Percentiles rank a stretch among this genome's conserved stretches.
These are phyloP conservation scores for Ficedula albicollis DNA, from an alignment of 2,797 vertebrate species.

Conservation along the genomic window DNA sequence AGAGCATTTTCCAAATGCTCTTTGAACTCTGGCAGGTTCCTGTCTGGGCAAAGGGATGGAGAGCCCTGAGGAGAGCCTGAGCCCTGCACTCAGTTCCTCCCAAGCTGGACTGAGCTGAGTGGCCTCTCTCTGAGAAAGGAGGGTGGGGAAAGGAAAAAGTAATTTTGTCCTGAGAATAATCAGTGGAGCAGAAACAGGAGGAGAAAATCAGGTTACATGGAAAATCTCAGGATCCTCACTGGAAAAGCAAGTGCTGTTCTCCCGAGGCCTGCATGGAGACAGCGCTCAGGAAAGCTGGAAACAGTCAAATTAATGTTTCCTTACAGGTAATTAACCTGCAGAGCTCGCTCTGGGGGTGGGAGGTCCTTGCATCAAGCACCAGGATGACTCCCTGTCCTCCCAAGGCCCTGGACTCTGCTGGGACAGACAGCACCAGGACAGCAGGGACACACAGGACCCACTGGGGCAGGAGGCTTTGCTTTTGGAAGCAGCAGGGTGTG, in stretches of 20 bases:
- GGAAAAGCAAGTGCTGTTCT: background rate
- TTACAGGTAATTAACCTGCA: background rate
- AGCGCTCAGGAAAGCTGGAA: background rate
- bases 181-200: background rate
- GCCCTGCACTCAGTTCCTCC: background rate
- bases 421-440: background rate
- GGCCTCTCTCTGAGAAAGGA: background rate
- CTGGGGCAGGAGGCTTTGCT: background rate
- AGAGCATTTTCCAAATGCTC: background rate
- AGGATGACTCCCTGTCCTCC: background rate
- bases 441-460: background rate
- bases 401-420: background rate
- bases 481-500: background rate
- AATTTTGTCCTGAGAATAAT: background rate
- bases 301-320: background rate
- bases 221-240: background rate
- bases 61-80: background rate
- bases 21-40: background rate
- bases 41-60: background rate
- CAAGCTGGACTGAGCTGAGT: fast-evolving
- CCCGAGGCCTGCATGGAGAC: background rate
- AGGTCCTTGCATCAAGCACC: background rate
- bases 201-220: background rate
- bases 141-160: background rate
- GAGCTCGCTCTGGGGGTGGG: too few relatives aligned